phyloP scores from a whole-genome alignment of 2,888 invertebrate genomes.

The Drosophila falleni region DNA sequence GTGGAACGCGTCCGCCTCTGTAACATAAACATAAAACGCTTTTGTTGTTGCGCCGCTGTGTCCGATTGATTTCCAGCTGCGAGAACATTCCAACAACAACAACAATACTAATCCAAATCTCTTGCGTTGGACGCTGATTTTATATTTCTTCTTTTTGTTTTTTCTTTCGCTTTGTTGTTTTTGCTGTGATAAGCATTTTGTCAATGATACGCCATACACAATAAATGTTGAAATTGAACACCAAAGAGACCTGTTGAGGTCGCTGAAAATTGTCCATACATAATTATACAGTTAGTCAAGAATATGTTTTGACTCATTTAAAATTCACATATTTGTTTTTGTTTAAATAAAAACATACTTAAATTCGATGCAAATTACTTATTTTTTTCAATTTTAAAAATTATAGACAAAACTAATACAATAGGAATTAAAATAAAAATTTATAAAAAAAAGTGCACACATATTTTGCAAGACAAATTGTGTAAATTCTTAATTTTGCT shows the following conservation, averaged over 20 bases:
- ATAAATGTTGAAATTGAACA: conserved; percentile 42
- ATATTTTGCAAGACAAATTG: too few relatives aligned
- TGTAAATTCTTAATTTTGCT: too few relatives aligned
- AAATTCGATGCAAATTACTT: too few relatives aligned
- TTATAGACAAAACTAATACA: too few relatives aligned
- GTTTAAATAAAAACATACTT: not conserved
- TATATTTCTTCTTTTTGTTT: conserved; percentile 34
- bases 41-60: conserved; percentile 65
- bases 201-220: conserved; percentile 19
- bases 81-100: conserved; percentile 70
- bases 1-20: conserved; percentile 44
- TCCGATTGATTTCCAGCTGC: conserved; percentile 75
- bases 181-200: conserved; percentile 70
- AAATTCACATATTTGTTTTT: not conserved
- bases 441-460: too few relatives aligned
- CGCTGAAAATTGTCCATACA: conserved; percentile 23
- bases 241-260: conserved; percentile 53
- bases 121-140: conserved; percentile 32
- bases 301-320: not conserved
- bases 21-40: conserved; percentile 77
- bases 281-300: not conserved
- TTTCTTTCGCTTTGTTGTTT: conserved; percentile 35
- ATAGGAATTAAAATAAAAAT: too few relatives aligned
- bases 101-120: conserved; percentile 11
- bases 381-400: too few relatives aligned